A percentile compares a stretch with the other conserved stretches of the same genome.
These are phyloP conservation scores for Nothobranchius kuhntae DNA, from an alignment of 2,113 vertebrate species.

Conservation along the genomic window DNA sequence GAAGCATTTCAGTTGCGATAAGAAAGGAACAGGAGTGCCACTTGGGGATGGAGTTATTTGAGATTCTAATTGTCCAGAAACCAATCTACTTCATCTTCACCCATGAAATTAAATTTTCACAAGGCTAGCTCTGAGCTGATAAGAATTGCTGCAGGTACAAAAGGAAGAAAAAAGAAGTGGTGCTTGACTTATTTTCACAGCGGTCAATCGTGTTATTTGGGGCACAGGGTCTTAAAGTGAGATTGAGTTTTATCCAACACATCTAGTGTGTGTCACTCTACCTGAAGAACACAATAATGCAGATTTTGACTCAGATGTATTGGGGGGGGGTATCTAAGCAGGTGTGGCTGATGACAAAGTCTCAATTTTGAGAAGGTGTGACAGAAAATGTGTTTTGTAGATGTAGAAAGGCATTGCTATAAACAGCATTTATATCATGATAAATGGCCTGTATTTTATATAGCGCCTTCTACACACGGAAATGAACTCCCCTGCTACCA, in stretches of 20 bases:
- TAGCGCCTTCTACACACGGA: too few species aligned
- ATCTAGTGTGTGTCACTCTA: not conserved
- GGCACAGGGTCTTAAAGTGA: not conserved
- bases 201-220: slow-evolving; percentile 23
- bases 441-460: too few species aligned
- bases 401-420: too few species aligned
- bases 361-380: too few species aligned
- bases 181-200: slow-evolving; percentile 22
- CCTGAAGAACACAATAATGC: not conserved
- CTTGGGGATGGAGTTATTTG: slow-evolving; percentile 34
- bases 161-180: slow-evolving; percentile 8
- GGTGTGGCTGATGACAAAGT: too few species aligned
- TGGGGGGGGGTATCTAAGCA: too few species aligned
- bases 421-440: too few species aligned
- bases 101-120: slow-evolving; percentile 74
- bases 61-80: slow-evolving; percentile 58
- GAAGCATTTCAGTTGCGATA: not conserved
- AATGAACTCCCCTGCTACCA: too few species aligned
- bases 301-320: not conserved
- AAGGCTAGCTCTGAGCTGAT: slow-evolving; percentile 54
- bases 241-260: not conserved
- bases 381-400: too few species aligned
- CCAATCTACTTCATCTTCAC: slow-evolving; percentile 54
- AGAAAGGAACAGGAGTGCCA: slow-evolving; percentile 26
- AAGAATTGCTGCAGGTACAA: slow-evolving; percentile 46